These are phyloP conservation scores for Chrysocyon brachyurus DNA, from an alignment of 2,797 vertebrate species.

Conservation along the genomic window DNA sequence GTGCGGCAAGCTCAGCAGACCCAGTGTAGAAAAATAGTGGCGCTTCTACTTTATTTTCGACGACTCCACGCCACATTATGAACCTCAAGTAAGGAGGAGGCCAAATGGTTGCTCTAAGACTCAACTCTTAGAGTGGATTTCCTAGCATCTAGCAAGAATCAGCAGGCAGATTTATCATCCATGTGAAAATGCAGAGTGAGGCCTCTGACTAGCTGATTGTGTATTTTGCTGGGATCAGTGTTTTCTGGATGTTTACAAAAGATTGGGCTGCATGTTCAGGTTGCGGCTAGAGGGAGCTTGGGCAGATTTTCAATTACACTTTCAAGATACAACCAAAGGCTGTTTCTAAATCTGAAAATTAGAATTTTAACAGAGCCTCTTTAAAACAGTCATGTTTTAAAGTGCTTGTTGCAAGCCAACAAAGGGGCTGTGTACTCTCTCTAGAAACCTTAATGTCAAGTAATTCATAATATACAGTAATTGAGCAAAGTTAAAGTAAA, in stretches of 20 bases:
- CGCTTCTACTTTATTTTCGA: conserved; percentile 52
- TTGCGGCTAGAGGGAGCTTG: conserved; percentile 69
- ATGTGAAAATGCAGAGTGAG: background rate
- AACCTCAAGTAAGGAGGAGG: conserved; percentile 41
- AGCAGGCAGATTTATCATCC: background rate
- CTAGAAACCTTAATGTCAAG: background rate
- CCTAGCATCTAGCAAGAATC: conserved; percentile 40
- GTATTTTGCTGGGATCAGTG: conserved; percentile 75
- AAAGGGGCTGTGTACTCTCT: conserved; percentile 54
- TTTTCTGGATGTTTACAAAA: conserved; percentile 76
- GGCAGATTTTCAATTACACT: conserved; percentile 70
- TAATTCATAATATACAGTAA: conserved; percentile 6
- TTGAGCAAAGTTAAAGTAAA: conserved; percentile 47
- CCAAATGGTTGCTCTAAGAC: background rate
- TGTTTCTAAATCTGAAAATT: conserved; percentile 59
- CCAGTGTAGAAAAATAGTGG: conserved; percentile 33
- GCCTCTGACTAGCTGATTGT: conserved; percentile 43
- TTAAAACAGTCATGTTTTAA: background rate
- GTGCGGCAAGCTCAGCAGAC: background rate
- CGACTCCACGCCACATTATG: conserved; percentile 9
- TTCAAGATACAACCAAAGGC: conserved; percentile 74
- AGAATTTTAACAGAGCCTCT: conserved; percentile 67
- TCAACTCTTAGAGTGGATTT: conserved; percentile 13
- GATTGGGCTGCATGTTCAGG: conserved; percentile 47
- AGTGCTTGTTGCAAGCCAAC: conserved; percentile 43